Percentiles rank a stretch among this genome's conserved stretches.
Conservation (phyloP, 2,888 invertebrate genomes). For the Drosophila multiciliata region DNA sequence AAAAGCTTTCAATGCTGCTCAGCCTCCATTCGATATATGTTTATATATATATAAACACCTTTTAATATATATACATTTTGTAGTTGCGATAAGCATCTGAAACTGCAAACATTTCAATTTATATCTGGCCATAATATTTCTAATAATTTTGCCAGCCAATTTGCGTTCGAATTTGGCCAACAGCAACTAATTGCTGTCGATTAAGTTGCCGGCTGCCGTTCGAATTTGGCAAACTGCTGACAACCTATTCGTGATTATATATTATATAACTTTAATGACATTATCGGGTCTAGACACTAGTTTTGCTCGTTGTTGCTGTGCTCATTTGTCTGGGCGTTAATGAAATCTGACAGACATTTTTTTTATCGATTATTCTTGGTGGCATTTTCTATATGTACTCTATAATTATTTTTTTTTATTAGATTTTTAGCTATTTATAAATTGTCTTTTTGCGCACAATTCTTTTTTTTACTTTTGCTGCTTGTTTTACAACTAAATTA, state of each 20-base stretch:
- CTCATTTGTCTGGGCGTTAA: slow-evolving; percentile 52
- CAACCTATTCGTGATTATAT: slow-evolving; percentile 77
- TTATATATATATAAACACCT: neutral
- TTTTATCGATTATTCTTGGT: slow-evolving; percentile 26
- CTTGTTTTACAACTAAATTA: no score
- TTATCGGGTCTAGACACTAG: slow-evolving; percentile 40
- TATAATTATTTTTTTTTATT: neutral
- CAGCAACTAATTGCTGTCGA: slow-evolving; percentile 77
- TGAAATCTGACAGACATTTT: slow-evolving; percentile 58
- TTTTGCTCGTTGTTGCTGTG: slow-evolving; percentile 5
- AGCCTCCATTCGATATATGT: slow-evolving; percentile 29
- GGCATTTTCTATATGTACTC: slow-evolving; percentile 18
- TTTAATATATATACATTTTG: slow-evolving; percentile 31
- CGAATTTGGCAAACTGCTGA: slow-evolving; percentile 80
- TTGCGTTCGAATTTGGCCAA: slow-evolving; percentile 54
- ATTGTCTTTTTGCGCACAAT: neutral
- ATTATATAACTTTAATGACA: slow-evolving; percentile 34
- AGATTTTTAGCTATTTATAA: neutral
- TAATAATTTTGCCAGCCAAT: slow-evolving; percentile 57
- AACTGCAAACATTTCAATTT: slow-evolving; percentile 2
- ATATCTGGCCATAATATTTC: slow-evolving; percentile 23
- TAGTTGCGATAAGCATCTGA: slow-evolving; percentile 43
- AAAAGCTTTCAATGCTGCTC: slow-evolving; percentile 72
- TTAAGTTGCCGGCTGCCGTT: slow-evolving; percentile 48
- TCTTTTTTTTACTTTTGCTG: neutral